Percentiles rank a stretch among this genome's conserved stretches.
phyloP scores from a whole-genome alignment of 2,797 vertebrate genomes.

The Ceryle rudis region DNA sequence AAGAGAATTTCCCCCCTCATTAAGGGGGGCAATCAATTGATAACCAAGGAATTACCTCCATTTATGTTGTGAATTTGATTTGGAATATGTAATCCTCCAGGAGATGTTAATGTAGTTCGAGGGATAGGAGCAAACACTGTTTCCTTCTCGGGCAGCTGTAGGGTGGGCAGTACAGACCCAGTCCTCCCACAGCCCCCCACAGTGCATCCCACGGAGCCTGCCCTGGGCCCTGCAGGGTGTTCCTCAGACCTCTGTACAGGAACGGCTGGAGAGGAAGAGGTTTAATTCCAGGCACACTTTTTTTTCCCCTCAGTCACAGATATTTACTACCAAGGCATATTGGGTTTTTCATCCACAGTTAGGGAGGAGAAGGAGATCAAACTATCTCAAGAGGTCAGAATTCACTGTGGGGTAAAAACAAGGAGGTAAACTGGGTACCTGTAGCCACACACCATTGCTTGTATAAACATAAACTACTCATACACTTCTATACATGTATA shows the following conservation, averaged over 20 bases:
- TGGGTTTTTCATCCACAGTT: neutral
- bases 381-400: neutral
- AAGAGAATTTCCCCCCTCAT: neutral
- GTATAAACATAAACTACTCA: neutral
- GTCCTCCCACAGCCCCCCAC: rapidly evolving
- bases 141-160: neutral
- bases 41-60: neutral
- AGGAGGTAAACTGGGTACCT: neutral
- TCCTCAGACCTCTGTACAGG: neutral
- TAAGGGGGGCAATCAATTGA: too few species aligned
- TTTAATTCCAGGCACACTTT: neutral
- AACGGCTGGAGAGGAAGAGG: neutral
- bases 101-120: neutral
- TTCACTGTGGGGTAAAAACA: neutral
- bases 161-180: rapidly evolving
- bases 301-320: neutral
- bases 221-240: neutral
- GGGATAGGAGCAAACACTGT: rapidly evolving
- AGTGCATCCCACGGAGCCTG: neutral
- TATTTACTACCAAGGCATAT: neutral
- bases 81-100: neutral
- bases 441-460: neutral
- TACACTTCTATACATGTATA: neutral
- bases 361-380: neutral
- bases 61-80: neutral